Evolutionary conservation across 2,888 invertebrate species (phyloP).

Genomic region (Syrista parreyssii): DNA sequence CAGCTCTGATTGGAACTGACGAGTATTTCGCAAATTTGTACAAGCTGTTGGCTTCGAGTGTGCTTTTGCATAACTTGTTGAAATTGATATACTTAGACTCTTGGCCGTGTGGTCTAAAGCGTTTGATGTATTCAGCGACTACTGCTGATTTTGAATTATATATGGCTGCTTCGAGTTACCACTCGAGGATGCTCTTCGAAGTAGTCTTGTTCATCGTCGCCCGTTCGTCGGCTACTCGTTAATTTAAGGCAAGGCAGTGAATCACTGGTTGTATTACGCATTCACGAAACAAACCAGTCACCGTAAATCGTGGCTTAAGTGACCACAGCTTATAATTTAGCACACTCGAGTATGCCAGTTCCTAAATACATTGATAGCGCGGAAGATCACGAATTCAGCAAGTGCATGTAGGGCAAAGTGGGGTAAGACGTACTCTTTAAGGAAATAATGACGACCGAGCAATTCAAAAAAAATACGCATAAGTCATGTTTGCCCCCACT

Average conservation of each 20-base stretch:
- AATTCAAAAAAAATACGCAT: background rate
- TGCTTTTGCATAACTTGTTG: background rate
- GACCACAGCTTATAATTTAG: conserved; percentile 49
- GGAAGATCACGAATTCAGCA: conserved; percentile 36
- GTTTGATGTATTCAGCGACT: background rate
- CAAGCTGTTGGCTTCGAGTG: background rate
- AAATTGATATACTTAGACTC: background rate
- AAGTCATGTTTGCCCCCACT: background rate
- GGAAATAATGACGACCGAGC: background rate
- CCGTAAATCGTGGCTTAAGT: conserved; percentile 51
- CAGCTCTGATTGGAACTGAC: background rate
- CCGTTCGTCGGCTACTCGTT: conserved; percentile 18
- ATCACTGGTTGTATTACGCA: conserved; percentile 45
- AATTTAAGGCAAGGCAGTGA: conserved; percentile 34
- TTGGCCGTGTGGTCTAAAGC: background rate
- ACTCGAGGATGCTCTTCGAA: background rate
- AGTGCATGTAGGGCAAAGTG: background rate
- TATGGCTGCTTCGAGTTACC: background rate
- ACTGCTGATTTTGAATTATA: background rate
- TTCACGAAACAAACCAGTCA: conserved; percentile 51
- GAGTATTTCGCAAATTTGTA: background rate
- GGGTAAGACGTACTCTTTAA: background rate
- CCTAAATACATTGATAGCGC: conserved; percentile 36
- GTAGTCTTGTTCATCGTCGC: background rate
- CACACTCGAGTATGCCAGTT: conserved; percentile 25